Evolutionary conservation across 1,140 invertebrate species (phyloP).

Genomic region (Atopsyche davidsoni): DNA sequence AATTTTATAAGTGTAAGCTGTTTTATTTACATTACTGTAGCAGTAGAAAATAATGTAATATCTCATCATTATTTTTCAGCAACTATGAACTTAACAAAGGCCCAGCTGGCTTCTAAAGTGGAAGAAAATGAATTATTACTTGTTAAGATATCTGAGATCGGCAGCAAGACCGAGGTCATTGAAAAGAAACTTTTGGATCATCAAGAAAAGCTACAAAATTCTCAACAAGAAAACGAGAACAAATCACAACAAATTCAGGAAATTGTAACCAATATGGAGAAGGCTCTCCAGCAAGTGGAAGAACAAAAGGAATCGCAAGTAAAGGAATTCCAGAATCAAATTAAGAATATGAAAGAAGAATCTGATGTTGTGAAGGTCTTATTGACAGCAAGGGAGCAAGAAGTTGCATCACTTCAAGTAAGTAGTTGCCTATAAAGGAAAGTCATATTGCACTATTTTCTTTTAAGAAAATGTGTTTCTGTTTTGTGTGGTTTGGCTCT

Average conservation of each 20-base stretch:
- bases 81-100: slow-evolving; percentile 46
- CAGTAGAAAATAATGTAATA: too few species aligned
- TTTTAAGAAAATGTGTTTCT: too few species aligned
- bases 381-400: slow-evolving; percentile 19
- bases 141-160: slow-evolving; percentile 43
- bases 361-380: slow-evolving; percentile 30
- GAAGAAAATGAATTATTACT: slow-evolving; percentile 50
- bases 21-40: too few species aligned
- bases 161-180: slow-evolving; percentile 42
- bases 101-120: slow-evolving; percentile 45
- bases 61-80: too few species aligned
- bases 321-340: slow-evolving; percentile 36
- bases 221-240: slow-evolving; percentile 21
- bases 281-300: slow-evolving; percentile 37
- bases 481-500: too few species aligned
- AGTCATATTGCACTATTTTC: too few species aligned
- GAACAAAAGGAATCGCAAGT: slow-evolving; percentile 36
- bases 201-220: slow-evolving; percentile 15
- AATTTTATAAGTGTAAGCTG: too few species aligned
- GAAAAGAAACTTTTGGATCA: slow-evolving; percentile 42
- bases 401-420: slow-evolving; percentile 26
- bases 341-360: slow-evolving; percentile 33
- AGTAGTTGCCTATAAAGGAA: too few species aligned
- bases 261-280: slow-evolving; percentile 28
- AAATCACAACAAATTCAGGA: slow-evolving; percentile 22